Conservation (phyloP, 1,140 invertebrate genomes). For the Ganaspis sp. region DNA sequence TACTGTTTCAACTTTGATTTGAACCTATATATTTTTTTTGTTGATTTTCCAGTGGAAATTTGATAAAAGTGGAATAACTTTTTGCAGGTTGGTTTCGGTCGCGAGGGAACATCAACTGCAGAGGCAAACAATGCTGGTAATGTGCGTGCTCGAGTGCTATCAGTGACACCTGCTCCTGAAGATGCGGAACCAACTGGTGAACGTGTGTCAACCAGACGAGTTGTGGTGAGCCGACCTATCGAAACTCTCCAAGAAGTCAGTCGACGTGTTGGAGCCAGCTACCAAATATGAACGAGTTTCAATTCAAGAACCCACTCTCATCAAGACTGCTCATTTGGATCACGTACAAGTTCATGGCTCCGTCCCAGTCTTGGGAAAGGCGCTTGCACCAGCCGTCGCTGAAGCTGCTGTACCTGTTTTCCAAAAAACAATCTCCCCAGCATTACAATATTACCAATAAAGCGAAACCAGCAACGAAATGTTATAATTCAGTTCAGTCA, state of each 20-base stretch:
- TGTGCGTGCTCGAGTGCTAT: slow-evolving; percentile 75
- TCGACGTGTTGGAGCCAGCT: slow-evolving; percentile 78
- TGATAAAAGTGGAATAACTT: background rate
- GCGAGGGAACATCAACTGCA: slow-evolving; percentile 53
- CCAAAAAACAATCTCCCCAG: slow-evolving; percentile 65
- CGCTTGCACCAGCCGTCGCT: slow-evolving; percentile 72
- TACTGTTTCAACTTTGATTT: too few relatives aligned
- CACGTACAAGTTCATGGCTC: slow-evolving; percentile 73
- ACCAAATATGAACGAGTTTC: slow-evolving; percentile 76
- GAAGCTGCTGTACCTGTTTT: slow-evolving; percentile 65
- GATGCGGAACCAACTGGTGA: slow-evolving; percentile 75
- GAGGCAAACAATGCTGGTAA: slow-evolving; percentile 67
- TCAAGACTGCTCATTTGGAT: slow-evolving; percentile 73
- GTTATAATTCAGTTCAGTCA: background rate
- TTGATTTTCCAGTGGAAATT: background rate
- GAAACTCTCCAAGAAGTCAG: slow-evolving; percentile 79
- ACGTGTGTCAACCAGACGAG: slow-evolving; percentile 79
- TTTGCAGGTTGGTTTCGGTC: slow-evolving; percentile 69
- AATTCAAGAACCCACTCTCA: slow-evolving; percentile 74
- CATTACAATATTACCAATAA: slow-evolving; percentile 55
- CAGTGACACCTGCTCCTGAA: slow-evolving; percentile 78
- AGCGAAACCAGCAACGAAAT: slow-evolving; percentile 18
- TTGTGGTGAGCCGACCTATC: slow-evolving; percentile 80
- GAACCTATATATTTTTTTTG: too few relatives aligned
- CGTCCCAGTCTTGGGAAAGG: slow-evolving; percentile 71